Percentiles rank a stretch among this genome's conserved stretches.
Evolutionary conservation across 2,113 vertebrate species (phyloP).

Genomic region (Gopherus flavomarginatus): DNA sequence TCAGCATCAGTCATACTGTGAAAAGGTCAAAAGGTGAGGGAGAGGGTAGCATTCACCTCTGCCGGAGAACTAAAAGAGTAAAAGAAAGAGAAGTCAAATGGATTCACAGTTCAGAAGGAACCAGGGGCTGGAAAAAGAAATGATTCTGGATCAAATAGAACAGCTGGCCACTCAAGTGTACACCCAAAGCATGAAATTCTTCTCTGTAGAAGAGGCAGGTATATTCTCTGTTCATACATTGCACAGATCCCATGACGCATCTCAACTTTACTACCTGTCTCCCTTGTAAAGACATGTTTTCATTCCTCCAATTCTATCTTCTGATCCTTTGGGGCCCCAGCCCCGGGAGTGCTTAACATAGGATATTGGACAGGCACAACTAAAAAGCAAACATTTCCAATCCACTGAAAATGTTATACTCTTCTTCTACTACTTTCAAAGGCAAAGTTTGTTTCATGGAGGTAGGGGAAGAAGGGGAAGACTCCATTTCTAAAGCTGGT

Average conservation of each 20-base stretch:
- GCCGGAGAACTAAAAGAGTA: not conserved
- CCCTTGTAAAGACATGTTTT: not conserved
- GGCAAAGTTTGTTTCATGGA: not conserved
- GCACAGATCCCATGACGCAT: not conserved
- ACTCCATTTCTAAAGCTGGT: slow-evolving; percentile 19
- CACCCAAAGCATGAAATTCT: not conserved
- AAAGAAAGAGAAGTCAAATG: slow-evolving; percentile 9
- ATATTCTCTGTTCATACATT: not conserved
- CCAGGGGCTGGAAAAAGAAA: not conserved
- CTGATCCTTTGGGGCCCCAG: not conserved
- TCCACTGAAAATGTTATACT: not conserved
- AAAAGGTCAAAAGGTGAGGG: not conserved
- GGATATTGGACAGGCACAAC: not conserved
- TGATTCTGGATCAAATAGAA: not conserved
- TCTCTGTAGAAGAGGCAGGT: not conserved
- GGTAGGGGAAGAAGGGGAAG: not conserved
- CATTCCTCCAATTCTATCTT: not conserved
- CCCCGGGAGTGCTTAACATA: not conserved
- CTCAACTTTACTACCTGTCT: not conserved
- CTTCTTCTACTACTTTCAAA: not conserved
- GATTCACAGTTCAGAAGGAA: not conserved
- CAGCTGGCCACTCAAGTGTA: not conserved
- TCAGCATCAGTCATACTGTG: not conserved
- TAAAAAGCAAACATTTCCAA: not conserved
- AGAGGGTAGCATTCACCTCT: not conserved